These are phyloP conservation scores for Heliothis peltigera DNA, from an alignment of 2,888 invertebrate species.

Conservation along the genomic window DNA sequence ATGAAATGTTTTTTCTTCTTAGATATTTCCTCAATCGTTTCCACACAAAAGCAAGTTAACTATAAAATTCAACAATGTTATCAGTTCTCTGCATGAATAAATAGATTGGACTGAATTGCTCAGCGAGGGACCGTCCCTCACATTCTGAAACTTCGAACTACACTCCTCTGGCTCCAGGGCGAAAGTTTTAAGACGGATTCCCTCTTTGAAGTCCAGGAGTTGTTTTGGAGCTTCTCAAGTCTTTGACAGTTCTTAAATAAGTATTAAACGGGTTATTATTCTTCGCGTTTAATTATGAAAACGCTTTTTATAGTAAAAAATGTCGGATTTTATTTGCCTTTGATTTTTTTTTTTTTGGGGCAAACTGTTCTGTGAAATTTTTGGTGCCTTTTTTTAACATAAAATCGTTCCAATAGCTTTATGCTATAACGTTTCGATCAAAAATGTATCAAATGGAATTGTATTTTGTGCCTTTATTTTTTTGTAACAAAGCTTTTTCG, in stretches of 20 bases:
- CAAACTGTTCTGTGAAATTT: background rate
- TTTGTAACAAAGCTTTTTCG: background rate
- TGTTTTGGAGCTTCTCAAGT: slow-evolving; percentile 15
- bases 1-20: slow-evolving; percentile 5
- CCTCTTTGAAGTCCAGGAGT: slow-evolving; percentile 32
- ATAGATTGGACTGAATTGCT: slow-evolving; percentile 35
- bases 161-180: slow-evolving; percentile 10
- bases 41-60: slow-evolving; percentile 38
- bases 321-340: background rate
- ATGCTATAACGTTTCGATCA: slow-evolving; percentile 6
- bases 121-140: slow-evolving; percentile 31
- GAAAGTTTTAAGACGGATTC: slow-evolving; percentile 47
- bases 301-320: background rate
- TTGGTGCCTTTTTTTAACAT: slow-evolving; percentile 1
- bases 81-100: slow-evolving; percentile 50
- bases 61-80: slow-evolving; percentile 51
- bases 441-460: background rate
- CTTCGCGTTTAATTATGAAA: slow-evolving; percentile 35
- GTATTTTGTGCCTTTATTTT: background rate
- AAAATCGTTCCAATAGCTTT: background rate
- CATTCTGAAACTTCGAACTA: slow-evolving; percentile 41
- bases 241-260: slow-evolving; percentile 39
- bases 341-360: slow-evolving; percentile 3
- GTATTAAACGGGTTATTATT: slow-evolving; percentile 39
- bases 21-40: slow-evolving; percentile 10